These are phyloP conservation scores for Cromileptes altivelis DNA, from an alignment of 2,113 vertebrate genomes.

Conservation along the genomic window DNA sequence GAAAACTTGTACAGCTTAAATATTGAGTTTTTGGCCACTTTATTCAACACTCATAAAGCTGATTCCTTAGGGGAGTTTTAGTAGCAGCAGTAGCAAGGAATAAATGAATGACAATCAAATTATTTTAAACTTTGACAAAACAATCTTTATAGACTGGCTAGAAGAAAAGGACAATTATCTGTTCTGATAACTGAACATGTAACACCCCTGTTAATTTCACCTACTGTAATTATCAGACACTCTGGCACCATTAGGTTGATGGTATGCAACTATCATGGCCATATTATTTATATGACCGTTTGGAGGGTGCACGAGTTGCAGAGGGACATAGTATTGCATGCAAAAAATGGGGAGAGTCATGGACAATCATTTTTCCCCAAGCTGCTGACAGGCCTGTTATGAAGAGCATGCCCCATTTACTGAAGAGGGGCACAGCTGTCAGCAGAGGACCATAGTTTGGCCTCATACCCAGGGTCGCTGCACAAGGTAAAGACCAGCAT, in stretches of 20 bases:
- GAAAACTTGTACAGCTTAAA: background rate
- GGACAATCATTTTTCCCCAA: slow-evolving; percentile 77
- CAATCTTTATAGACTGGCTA: background rate
- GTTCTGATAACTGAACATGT: slow-evolving; percentile 18
- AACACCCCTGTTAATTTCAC: slow-evolving; percentile 15
- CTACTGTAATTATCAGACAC: slow-evolving; percentile 39
- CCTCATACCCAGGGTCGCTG: slow-evolving; percentile 52
- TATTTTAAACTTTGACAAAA: background rate
- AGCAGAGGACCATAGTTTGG: slow-evolving; percentile 60
- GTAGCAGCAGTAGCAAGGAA: background rate
- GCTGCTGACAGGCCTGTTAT: slow-evolving; percentile 83
- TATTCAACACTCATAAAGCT: background rate
- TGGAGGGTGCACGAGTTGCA: slow-evolving; percentile 42
- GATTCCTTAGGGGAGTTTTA: background rate
- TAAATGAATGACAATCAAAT: background rate
- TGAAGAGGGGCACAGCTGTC: slow-evolving; percentile 80
- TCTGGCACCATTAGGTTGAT: slow-evolving; percentile 41
- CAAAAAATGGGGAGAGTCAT: slow-evolving; percentile 69
- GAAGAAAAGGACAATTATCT: background rate
- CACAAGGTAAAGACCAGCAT: slow-evolving; percentile 75
- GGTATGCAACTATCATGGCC: slow-evolving; percentile 49
- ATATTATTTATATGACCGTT: slow-evolving; percentile 67
- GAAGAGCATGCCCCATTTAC: slow-evolving; percentile 80
- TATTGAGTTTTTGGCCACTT: background rate
- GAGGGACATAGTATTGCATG: slow-evolving; percentile 55